Conservation (phyloP, 2,797 vertebrate species). For the Agapornis canus region DNA sequence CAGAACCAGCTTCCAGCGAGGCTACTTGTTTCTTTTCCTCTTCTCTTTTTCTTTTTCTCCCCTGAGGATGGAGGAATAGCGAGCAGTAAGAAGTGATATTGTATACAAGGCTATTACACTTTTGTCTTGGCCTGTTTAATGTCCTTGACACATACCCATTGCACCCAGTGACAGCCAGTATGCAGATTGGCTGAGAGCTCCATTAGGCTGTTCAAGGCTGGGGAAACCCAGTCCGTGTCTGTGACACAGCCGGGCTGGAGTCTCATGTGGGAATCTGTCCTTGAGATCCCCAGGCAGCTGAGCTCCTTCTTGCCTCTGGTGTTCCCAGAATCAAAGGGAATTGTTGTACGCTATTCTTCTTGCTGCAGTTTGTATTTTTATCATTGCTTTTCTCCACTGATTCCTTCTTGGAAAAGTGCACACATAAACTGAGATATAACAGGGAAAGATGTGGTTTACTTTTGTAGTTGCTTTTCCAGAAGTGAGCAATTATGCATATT, state of each 20-base stretch:
- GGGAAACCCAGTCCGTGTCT: conserved; percentile 78
- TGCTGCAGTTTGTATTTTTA: conserved; percentile 7
- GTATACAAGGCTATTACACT: conserved; percentile 57
- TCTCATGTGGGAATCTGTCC: conserved; percentile 74
- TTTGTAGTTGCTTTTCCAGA: not conserved
- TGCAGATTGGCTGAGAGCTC: conserved; percentile 80
- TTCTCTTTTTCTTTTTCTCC: not conserved
- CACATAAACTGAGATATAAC: not conserved
- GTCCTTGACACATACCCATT: conserved; percentile 78
- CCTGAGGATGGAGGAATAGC: not conserved
- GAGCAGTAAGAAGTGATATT: conserved; percentile 14
- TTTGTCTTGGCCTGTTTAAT: conserved; percentile 65
- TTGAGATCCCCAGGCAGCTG: conserved; percentile 74
- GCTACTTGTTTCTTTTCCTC: not conserved
- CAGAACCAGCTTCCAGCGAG: not conserved
- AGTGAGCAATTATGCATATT: not conserved
- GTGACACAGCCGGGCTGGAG: conserved; percentile 71
- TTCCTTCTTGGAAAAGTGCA: not conserved
- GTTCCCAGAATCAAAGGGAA: conserved; percentile 45
- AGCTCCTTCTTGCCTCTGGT: conserved; percentile 33
- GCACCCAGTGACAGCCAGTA: conserved; percentile 70
- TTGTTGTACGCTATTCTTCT: not conserved
- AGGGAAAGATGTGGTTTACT: not conserved
- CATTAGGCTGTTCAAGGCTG: conserved; percentile 78
- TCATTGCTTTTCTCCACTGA: not conserved